Evolutionary conservation across 1,140 invertebrate genomes (phyloP), one percentile per base, ranked within the genome.

Genomic region (Pseudobourletiella spinata): DNA sequence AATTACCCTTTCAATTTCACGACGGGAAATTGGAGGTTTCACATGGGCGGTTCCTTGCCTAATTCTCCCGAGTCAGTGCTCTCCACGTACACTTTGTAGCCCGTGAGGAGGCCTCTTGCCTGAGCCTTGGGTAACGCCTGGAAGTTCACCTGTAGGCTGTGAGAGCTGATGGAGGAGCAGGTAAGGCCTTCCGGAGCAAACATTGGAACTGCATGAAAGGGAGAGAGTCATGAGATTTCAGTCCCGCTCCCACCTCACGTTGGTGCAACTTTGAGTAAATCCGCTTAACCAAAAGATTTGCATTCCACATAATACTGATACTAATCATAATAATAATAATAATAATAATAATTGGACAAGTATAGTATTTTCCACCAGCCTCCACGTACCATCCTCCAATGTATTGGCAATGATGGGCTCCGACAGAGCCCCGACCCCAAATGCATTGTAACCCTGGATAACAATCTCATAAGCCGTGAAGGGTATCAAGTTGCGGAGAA

Each of bases 331-430:
- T n/a, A n/a, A n/a, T n/a, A n/a, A n/a, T n/a, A n/a, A n/a, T n/a
- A n/a, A n/a, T n/a, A n/a, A n/a, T n/a, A n/a, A n/a, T n/a, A n/a
- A n/a, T n/a, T n/a, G n/a, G n/a, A n/a, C n/a, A n/a, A n/a, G n/a
- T n/a, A n/a, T n/a, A n/a, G n/a, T n/a, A n/a, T n/a, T n/a, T n/a
- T n/a, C n/a, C n/a, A n/a, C n/a, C n/a, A n/a, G n/a, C n/a, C n/a
- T n/a, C 46, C 11, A 68, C 76, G 79, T 73, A 88, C 87, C 87
- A 74, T 88, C 88, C 74, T 89, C 86, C 72, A 88, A 77, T n/a
- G 88, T 91, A 70, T 87, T 84, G 0, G 85, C 84, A 0, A 44
- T 25, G 2, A 82, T 79, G 0, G 84, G 78, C 51, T 87, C 84
- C 0, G 86, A 87, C 0, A 85, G 75, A 2, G 89, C 90, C 26